Conservation (phyloP, 2,113 vertebrate genomes). For the Copsychus sechellarum region DNA sequence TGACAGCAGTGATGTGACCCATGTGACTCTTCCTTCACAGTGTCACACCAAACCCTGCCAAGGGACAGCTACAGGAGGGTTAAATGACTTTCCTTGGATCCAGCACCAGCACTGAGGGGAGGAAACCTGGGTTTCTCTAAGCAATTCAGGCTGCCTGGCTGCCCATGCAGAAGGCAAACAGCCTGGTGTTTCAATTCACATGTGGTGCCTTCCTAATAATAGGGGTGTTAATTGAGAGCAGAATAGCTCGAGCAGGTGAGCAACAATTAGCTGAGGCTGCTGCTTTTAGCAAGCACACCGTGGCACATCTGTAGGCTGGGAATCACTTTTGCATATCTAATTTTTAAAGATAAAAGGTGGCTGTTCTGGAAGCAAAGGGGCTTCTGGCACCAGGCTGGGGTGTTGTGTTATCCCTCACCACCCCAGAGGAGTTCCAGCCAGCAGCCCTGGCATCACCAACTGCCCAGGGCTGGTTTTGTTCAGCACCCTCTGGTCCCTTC, state of each 20-base stretch:
- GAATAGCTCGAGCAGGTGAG: neutral
- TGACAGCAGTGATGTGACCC: neutral
- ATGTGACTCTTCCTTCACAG: neutral
- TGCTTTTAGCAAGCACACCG: neutral
- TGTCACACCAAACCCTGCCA: neutral
- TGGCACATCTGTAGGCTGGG: neutral
- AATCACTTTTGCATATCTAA: neutral
- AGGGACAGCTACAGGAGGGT: neutral
- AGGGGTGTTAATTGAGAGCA: slow-evolving; percentile 29
- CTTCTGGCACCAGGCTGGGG: neutral
- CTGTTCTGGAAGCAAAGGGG: neutral
- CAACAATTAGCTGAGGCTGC: neutral
- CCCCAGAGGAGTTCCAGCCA: fast-evolving
- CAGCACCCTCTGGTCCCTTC: neutral
- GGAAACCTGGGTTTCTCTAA: neutral
- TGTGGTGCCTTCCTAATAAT: slow-evolving; percentile 25
- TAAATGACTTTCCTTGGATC: neutral
- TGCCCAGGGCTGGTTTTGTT: neutral
- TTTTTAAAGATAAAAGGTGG: neutral
- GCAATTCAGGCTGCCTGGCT: neutral
- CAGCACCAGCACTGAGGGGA: neutral
- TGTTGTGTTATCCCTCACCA: neutral
- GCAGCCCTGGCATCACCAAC: neutral
- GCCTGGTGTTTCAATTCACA: neutral
- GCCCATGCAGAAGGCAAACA: slow-evolving; percentile 47